Evolutionary conservation across 2,888 invertebrate genomes (phyloP).

Genomic region (Brachynemurus nebulosus): DNA sequence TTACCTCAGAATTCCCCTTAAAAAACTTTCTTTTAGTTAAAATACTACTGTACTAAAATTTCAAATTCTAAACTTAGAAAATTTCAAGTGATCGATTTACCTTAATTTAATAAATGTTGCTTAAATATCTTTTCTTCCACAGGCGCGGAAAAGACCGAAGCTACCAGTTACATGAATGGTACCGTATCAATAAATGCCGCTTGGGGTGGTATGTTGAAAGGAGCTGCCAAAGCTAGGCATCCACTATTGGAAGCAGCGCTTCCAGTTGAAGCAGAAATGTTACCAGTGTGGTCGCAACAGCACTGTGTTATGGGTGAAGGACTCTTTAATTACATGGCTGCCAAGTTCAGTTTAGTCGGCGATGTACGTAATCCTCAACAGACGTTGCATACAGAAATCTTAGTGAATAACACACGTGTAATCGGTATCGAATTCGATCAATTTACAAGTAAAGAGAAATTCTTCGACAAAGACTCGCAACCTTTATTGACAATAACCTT

Average conservation of each 20-base stretch:
- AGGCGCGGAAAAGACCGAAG: slow-evolving; percentile 53
- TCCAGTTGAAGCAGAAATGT: slow-evolving; percentile 80
- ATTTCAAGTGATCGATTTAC: no score
- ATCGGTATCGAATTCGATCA: slow-evolving; percentile 89
- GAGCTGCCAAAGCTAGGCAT: slow-evolving; percentile 67
- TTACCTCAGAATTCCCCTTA: no score
- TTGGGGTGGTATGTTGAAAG: slow-evolving; percentile 58
- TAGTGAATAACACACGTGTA: slow-evolving; percentile 64
- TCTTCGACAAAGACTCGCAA: slow-evolving; percentile 71
- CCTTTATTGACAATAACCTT: slow-evolving; percentile 77
- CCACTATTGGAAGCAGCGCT: slow-evolving; percentile 69
- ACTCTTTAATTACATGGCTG: slow-evolving; percentile 64
- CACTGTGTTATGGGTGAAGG: slow-evolving; percentile 61
- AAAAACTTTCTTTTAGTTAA: no score
- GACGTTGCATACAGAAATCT: slow-evolving; percentile 66
- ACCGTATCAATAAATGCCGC: slow-evolving; percentile 62
- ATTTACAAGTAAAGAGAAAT: slow-evolving; percentile 75
- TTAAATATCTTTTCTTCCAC: no score
- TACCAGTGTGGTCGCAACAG: slow-evolving; percentile 81
- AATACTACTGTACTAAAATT: no score
- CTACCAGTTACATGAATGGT: slow-evolving; percentile 63
- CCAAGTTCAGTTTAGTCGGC: slow-evolving; percentile 67
- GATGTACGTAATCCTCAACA: slow-evolving; percentile 77
- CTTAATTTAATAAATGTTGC: no score
- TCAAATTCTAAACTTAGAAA: no score